Conservation (phyloP, 2,888 invertebrate species). For the Neocrepidodera transversa region DNA sequence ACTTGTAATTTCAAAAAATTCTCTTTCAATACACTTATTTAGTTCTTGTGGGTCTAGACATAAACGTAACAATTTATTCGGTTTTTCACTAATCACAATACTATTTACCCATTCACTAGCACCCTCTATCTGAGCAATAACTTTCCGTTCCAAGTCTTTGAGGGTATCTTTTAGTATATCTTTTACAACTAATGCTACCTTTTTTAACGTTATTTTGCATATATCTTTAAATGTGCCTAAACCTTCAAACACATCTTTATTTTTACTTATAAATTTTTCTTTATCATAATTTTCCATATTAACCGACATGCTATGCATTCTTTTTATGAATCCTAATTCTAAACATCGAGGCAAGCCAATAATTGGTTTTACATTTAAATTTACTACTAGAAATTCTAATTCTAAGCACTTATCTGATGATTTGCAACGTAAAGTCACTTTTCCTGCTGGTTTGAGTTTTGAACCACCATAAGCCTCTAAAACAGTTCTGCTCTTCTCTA, state of each 20-base stretch:
- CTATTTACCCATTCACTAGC: slow-evolving; percentile 20
- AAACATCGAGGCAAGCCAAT: slow-evolving; percentile 19
- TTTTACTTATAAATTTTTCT: slow-evolving; percentile 5
- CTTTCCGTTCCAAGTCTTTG: slow-evolving; percentile 4
- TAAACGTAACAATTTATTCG: slow-evolving; percentile 15
- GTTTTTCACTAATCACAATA: slow-evolving; percentile 19
- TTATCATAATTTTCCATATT: too few species aligned
- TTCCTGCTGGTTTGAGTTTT: slow-evolving; percentile 3
- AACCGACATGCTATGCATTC: not conserved
- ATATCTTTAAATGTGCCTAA: slow-evolving; percentile 11
- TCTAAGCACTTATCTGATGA: slow-evolving; percentile 13
- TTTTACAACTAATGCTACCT: slow-evolving; percentile 13
- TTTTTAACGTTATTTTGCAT: slow-evolving; percentile 12
- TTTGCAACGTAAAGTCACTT: slow-evolving; percentile 5
- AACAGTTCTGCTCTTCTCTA: too few species aligned
- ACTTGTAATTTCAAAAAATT: too few species aligned
- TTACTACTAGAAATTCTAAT: slow-evolving; percentile 14
- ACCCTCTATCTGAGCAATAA: slow-evolving; percentile 8
- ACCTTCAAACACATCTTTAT: slow-evolving; percentile 19
- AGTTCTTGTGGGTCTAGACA: slow-evolving; percentile 17
- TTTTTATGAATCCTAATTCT: slow-evolving; percentile 20
- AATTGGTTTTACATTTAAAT: slow-evolving; percentile 20
- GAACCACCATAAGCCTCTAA: too few species aligned
- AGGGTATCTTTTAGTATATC: slow-evolving; percentile 7
- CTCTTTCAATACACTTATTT: slow-evolving; percentile 6